A percentile compares a stretch with the other conserved stretches of the same genome.
phyloP scores from a whole-genome alignment of 2,888 invertebrate genomes.

The Xestia xanthographa region DNA sequence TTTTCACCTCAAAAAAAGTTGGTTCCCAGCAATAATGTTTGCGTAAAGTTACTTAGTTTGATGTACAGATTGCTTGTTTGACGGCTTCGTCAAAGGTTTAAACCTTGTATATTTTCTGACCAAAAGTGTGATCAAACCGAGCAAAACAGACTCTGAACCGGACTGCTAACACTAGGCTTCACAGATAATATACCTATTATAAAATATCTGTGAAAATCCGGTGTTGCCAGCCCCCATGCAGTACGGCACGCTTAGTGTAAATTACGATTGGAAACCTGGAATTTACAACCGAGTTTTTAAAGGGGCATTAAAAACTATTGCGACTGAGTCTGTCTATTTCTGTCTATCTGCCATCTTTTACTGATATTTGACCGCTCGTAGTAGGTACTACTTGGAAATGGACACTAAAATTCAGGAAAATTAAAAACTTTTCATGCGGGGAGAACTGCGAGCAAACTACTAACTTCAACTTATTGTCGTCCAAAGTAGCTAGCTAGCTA shows the following conservation, averaged over 20 bases:
- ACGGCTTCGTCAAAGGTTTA: too few species aligned
- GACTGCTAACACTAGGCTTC: not conserved
- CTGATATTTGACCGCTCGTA: not conserved
- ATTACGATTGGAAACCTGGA: too few species aligned
- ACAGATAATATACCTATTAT: not conserved
- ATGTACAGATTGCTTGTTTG: too few species aligned
- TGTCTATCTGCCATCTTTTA: not conserved
- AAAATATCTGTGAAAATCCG: not conserved
- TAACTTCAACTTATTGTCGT: slow-evolving; percentile 39
- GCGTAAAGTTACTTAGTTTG: too few species aligned
- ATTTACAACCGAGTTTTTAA: not conserved
- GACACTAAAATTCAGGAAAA: slow-evolving; percentile 42
- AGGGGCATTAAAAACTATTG: not conserved
- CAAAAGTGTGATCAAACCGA: not conserved
- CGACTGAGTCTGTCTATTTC: not conserved
- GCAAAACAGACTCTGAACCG: not conserved
- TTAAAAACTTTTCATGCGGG: slow-evolving; percentile 47
- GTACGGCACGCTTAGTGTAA: not conserved
- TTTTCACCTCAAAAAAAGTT: too few species aligned
- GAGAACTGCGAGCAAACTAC: not conserved
- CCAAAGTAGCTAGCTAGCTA: slow-evolving; percentile 19
- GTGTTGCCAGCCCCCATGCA: not conserved
- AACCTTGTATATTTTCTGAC: not conserved
- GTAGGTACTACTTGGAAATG: slow-evolving; percentile 12
- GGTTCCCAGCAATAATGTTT: too few species aligned